Evolutionary conservation across 2,888 invertebrate genomes (phyloP).

Genomic region (Rhabditoides inermis): DNA sequence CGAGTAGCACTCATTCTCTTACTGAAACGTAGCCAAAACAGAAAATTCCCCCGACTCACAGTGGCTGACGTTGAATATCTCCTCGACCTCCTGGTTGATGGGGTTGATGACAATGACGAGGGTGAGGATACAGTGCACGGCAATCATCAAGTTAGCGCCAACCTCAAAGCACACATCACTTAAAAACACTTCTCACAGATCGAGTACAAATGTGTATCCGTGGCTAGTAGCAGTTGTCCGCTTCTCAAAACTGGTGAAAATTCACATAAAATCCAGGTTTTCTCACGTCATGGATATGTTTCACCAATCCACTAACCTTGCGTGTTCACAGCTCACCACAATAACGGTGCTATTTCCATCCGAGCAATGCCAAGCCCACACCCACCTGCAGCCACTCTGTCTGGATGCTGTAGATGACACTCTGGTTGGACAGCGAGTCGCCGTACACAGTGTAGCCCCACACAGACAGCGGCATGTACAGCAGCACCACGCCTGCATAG

Average conservation of each 20-base stretch:
- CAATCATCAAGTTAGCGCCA: constrained; percentile 48
- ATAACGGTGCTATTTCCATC: too few relatives aligned
- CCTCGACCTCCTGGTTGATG: constrained; percentile 47
- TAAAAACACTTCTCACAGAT: too few relatives aligned
- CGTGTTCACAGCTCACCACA: too few relatives aligned
- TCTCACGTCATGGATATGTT: too few relatives aligned
- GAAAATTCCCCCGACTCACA: constrained; percentile 15
- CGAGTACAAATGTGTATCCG: too few relatives aligned
- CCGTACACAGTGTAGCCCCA: constrained; percentile 48
- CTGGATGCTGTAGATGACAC: constrained; percentile 32
- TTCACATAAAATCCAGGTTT: too few relatives aligned
- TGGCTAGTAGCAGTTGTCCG: too few relatives aligned
- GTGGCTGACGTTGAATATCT: constrained; percentile 39
- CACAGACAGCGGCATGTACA: constrained; percentile 47
- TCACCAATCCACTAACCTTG: too few relatives aligned
- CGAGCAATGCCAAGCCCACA: too few relatives aligned
- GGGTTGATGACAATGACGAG: constrained; percentile 49
- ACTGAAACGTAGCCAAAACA: neutral
- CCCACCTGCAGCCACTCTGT: too few relatives aligned
- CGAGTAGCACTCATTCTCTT: neutral
- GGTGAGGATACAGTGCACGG: constrained; percentile 49
- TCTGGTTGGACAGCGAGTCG: constrained; percentile 37
- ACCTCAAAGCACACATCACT: constrained; percentile 17
- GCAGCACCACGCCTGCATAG: constrained; percentile 34
- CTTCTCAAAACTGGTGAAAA: too few relatives aligned